A percentile compares a stretch with the other conserved stretches of the same genome.
phyloP scores from a whole-genome alignment of 2,113 vertebrate genomes.

The Rattus rattus region DNA sequence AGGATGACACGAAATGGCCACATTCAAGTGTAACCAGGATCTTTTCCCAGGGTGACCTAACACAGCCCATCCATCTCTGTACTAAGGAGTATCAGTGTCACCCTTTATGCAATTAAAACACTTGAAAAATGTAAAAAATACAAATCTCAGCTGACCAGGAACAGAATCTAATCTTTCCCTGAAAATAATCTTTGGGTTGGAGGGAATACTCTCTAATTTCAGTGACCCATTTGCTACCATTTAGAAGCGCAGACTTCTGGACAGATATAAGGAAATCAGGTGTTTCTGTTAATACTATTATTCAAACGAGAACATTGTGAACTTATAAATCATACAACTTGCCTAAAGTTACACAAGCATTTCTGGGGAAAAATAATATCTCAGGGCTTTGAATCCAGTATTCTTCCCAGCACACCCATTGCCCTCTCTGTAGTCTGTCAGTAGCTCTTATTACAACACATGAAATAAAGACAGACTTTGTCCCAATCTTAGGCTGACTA shows the following conservation, averaged over 20 bases:
- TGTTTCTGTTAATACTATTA: background rate
- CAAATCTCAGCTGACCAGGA: background rate
- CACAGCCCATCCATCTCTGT: background rate
- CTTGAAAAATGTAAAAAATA: slow-evolving; percentile 23
- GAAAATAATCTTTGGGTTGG: background rate
- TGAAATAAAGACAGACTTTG: slow-evolving; percentile 70
- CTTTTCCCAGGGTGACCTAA: slow-evolving; percentile 7
- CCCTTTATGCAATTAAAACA: slow-evolving; percentile 27
- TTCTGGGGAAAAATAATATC: slow-evolving; percentile 61
- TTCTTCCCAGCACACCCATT: slow-evolving; percentile 25
- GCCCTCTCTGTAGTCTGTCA: slow-evolving; percentile 11
- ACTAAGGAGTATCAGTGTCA: background rate
- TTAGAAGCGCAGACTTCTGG: slow-evolving; percentile 33
- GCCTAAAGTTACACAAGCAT: slow-evolving; percentile 35
- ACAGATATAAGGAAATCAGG: slow-evolving; percentile 24
- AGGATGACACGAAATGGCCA: slow-evolving; percentile 68
- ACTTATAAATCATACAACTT: slow-evolving; percentile 35
- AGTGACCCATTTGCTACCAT: background rate
- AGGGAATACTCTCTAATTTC: background rate
- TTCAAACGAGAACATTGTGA: background rate
- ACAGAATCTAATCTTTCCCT: background rate
- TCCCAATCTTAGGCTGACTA: slow-evolving; percentile 7
- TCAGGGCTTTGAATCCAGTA: slow-evolving; percentile 25
- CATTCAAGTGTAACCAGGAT: background rate
- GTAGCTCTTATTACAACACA: slow-evolving; percentile 9